Base-by-base conservation (phyloP, 2,888 invertebrate genomes). In the Micropterix aruncella region DNA sequence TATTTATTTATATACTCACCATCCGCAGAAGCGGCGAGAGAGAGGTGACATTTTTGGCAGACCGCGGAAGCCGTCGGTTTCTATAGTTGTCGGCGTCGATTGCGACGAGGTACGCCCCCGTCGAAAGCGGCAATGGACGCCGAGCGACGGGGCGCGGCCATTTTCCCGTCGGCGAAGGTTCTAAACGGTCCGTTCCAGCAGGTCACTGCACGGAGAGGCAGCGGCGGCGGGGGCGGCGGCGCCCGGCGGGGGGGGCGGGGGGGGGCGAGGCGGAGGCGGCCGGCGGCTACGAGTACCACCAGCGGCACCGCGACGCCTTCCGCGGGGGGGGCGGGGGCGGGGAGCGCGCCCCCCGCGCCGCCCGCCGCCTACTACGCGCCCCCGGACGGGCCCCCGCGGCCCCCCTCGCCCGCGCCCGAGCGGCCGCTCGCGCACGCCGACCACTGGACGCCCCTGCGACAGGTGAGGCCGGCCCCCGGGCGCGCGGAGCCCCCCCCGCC, bases 221-320 rank as follows among this genome's bases (percentile, higher is more conserved):
- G 46, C 1, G 48, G 45, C 38, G 2, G 46, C 56, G 62, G 64
- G 37, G 79, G 75, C 50, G 71, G 65, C 43, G 88, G 86, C 52
- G 90, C 61, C 74, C 84, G 19, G 84, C 83, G 44, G 79, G 83
- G 43, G 86, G 86, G 16, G 86, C 83, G 37, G 73, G 76, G 51
- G n/a, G 74, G 71, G 42, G 77, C 75, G 52, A 77, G 75, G 37
- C 77, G 76, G 41, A 77, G 77, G 18, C 75, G 73, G n/a, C 74
- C 77, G 50, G 74, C 73, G 45, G 72, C 61, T 59, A 79, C 75
- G 54, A 77, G 75, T 58, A 74, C 62, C 65, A 73, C 65, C 51
- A 73, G 63, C 60, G 76, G 61, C 59, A 71, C 47, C 67, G 70
- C 43, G 70, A 70, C 52, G 66, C 70, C 19, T 70, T 70, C 54